Evolutionary conservation across 2,888 invertebrate species (phyloP).

Genomic region (Dorcus parallelipipedus): DNA sequence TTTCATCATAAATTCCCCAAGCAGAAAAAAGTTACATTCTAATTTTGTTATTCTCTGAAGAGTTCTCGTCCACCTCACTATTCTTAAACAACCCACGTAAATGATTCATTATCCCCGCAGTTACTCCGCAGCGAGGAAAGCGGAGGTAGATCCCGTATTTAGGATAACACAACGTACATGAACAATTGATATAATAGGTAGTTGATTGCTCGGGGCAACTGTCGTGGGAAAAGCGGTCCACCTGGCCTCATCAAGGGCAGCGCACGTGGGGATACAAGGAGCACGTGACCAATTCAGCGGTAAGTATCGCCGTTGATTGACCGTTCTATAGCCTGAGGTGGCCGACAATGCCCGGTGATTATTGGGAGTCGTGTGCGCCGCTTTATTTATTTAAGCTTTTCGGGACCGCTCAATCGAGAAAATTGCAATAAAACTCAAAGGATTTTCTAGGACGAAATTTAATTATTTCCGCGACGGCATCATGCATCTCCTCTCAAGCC

Average conservation of each 20-base stretch:
- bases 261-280: constrained; percentile 20
- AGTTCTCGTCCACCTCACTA: too few species aligned
- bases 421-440: constrained; percentile 12
- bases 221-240: constrained; percentile 37
- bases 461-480: constrained; percentile 11
- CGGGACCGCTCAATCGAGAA: constrained; percentile 3
- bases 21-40: too few species aligned
- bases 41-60: too few species aligned
- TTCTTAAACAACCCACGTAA: too few species aligned
- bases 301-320: constrained; percentile 45
- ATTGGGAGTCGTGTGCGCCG: constrained; percentile 34
- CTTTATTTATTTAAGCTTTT: constrained; percentile 12
- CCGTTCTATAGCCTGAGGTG: constrained; percentile 39
- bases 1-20: too few species aligned
- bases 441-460: constrained; percentile 6
- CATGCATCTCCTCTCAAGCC: neutral
- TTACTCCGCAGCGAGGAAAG: neutral
- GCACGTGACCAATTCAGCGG: constrained; percentile 43
- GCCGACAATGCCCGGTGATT: constrained; percentile 44
- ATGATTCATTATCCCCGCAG: neutral
- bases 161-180: neutral
- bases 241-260: constrained; percentile 26
- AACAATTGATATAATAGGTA: constrained; percentile 35
- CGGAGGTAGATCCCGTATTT: neutral
- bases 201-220: constrained; percentile 34